These are phyloP conservation scores for Nylanderia fulva DNA, from an alignment of 1,140 invertebrate species.

Conservation along the genomic window DNA sequence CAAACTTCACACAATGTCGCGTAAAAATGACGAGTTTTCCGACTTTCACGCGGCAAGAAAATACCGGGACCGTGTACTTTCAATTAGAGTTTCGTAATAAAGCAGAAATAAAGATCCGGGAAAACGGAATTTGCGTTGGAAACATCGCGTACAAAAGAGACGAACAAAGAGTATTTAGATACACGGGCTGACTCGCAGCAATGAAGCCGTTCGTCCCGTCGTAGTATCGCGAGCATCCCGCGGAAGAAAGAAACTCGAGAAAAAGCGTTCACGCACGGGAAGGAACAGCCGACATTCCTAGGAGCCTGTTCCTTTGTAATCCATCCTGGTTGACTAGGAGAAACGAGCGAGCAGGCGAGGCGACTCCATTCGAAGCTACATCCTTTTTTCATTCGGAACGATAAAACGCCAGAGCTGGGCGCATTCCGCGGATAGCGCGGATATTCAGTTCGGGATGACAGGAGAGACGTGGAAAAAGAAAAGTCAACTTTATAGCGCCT, in stretches of 20 bases:
- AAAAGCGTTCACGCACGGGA: constrained; percentile 18
- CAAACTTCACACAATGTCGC: constrained; percentile 26
- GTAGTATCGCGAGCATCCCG: background rate
- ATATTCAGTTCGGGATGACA: constrained; percentile 9
- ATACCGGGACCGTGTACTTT: constrained; percentile 13
- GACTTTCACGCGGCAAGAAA: background rate
- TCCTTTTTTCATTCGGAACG: constrained; percentile 58
- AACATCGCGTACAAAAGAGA: background rate
- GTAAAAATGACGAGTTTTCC: constrained; percentile 34
- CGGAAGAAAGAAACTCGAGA: constrained; percentile 64
- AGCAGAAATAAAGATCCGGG: background rate
- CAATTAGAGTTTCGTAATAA: constrained; percentile 53
- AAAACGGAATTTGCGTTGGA: constrained; percentile 8
- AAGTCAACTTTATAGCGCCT: background rate
- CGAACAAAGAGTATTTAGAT: constrained; percentile 23
- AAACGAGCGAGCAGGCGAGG: constrained; percentile 36
- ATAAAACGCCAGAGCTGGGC: constrained; percentile 49
- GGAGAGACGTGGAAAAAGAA: background rate
- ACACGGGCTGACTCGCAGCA: background rate
- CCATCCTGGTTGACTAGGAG: constrained; percentile 54
- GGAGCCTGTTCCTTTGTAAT: constrained; percentile 68
- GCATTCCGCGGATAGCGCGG: constrained; percentile 52
- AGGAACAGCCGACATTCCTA: constrained; percentile 62
- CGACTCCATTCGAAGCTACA: constrained; percentile 53
- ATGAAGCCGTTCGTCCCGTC: constrained; percentile 60